Evolutionary conservation across 2,888 invertebrate species (phyloP).

Genomic region (Cremastinae sp.): DNA sequence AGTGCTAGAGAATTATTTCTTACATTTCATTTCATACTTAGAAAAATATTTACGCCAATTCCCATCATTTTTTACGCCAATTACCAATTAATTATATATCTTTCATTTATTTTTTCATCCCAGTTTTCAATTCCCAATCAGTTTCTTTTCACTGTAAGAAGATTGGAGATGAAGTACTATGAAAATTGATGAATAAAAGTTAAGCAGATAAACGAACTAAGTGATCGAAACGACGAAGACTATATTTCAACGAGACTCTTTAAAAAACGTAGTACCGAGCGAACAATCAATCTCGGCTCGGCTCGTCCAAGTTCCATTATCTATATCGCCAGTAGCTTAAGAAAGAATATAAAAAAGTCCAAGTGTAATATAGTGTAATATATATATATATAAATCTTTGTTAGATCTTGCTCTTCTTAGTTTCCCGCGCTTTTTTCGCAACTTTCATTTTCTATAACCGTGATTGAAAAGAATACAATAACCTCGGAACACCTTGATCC

Average conservation of each 20-base stretch:
- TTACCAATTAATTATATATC: neutral
- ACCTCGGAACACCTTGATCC: constrained; percentile 29
- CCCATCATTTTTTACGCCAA: too few species aligned
- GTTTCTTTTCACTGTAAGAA: too few species aligned
- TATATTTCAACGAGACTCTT: neutral
- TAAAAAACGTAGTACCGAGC: constrained; percentile 34
- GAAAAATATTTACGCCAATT: too few species aligned
- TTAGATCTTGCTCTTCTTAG: constrained; percentile 4
- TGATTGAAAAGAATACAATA: constrained; percentile 23
- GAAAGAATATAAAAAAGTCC: neutral
- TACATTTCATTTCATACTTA: too few species aligned
- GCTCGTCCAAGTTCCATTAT: constrained; percentile 37
- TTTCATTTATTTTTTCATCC: neutral
- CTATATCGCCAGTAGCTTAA: constrained; percentile 11
- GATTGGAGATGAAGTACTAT: neutral
- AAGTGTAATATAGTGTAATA: neutral
- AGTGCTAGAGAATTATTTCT: too few species aligned
- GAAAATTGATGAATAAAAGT: neutral
- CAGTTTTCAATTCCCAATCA: too few species aligned
- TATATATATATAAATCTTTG: too few species aligned
- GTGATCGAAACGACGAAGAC: neutral
- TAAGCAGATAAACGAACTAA: neutral
- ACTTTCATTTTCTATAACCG: constrained; percentile 24
- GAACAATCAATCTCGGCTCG: constrained; percentile 39
- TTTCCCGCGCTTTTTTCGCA: constrained; percentile 23